Percentiles rank a stretch among this genome's conserved stretches.
Evolutionary conservation across 2,113 vertebrate species (phyloP).

Genomic region (Semnornis frantzii): DNA sequence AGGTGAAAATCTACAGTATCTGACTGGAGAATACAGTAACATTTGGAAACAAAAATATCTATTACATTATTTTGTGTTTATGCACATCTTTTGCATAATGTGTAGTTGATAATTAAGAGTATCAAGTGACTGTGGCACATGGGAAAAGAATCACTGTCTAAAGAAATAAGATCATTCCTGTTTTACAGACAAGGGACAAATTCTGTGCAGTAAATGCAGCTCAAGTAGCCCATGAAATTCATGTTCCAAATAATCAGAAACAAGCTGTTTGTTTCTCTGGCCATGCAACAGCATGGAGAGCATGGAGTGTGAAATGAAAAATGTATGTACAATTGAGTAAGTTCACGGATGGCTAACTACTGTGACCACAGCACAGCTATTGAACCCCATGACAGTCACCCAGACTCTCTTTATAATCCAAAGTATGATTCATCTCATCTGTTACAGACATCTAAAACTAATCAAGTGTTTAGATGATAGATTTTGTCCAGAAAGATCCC

Average conservation of each 20-base stretch:
- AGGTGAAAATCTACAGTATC: neutral
- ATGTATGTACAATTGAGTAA: neutral
- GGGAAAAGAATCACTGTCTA: neutral
- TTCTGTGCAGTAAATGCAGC: neutral
- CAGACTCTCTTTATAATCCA: neutral
- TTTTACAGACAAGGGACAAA: neutral
- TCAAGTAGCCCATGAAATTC: conserved; percentile 20
- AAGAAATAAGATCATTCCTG: neutral
- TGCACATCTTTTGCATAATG: neutral
- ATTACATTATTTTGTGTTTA: neutral
- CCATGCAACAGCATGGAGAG: neutral
- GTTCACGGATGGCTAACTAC: neutral
- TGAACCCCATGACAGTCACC: neutral
- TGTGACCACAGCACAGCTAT: neutral
- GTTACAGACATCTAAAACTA: neutral
- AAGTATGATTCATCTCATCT: conserved; percentile 10
- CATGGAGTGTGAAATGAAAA: conserved; percentile 16
- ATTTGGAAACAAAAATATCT: neutral
- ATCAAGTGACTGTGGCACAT: neutral
- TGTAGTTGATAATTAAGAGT: neutral
- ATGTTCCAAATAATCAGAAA: conserved; percentile 44
- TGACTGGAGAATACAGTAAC: neutral
- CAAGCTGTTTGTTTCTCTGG: neutral
- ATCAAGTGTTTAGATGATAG: neutral
- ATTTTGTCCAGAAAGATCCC: neutral